Percentiles rank a stretch among this genome's conserved stretches.
Evolutionary conservation across 2,888 invertebrate species (phyloP).

Genomic region (Anaspis maculata): DNA sequence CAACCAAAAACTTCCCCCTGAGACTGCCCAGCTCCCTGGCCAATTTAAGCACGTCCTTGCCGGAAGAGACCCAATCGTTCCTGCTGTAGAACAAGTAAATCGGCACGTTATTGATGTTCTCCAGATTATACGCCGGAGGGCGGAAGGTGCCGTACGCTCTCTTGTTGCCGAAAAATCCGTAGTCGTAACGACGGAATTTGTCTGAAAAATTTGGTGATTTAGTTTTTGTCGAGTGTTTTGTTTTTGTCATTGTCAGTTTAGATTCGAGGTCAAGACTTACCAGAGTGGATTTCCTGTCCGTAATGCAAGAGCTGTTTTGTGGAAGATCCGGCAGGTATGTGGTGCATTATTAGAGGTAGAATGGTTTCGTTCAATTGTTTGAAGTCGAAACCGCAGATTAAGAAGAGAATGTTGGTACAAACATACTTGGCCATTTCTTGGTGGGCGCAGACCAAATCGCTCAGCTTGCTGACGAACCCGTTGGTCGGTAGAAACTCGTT

Average conservation of each 20-base stretch:
- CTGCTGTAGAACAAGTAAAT: conserved; percentile 42
- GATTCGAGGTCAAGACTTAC: too few species aligned
- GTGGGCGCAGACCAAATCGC: conserved; percentile 16
- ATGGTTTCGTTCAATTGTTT: conserved; percentile 9
- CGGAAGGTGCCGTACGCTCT: conserved; percentile 1
- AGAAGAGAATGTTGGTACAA: conserved; percentile 8
- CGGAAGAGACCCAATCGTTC: conserved; percentile 46
- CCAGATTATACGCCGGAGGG: conserved; percentile 8
- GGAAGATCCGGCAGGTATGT: conserved; percentile 11
- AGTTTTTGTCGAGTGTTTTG: neutral
- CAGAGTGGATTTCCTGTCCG: conserved; percentile 9
- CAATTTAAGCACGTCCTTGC: conserved; percentile 12
- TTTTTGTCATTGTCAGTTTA: neutral
- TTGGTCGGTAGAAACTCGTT: conserved; percentile 56
- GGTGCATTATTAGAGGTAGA: conserved; percentile 19
- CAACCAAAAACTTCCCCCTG: conserved; percentile 25
- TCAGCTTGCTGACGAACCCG: conserved; percentile 38
- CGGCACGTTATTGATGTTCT: conserved; percentile 28
- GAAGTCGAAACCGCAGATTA: conserved; percentile 6
- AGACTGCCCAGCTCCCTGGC: conserved; percentile 29
- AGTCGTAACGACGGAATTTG: conserved; percentile 19
- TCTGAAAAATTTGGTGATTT: conserved; percentile 7
- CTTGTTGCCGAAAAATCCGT: conserved; percentile 6
- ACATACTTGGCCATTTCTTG: conserved; percentile 4
- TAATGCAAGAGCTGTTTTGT: conserved; percentile 9